Conservation (phyloP, 2,113 vertebrate genomes). For the Brachypodius melanocephalos region DNA sequence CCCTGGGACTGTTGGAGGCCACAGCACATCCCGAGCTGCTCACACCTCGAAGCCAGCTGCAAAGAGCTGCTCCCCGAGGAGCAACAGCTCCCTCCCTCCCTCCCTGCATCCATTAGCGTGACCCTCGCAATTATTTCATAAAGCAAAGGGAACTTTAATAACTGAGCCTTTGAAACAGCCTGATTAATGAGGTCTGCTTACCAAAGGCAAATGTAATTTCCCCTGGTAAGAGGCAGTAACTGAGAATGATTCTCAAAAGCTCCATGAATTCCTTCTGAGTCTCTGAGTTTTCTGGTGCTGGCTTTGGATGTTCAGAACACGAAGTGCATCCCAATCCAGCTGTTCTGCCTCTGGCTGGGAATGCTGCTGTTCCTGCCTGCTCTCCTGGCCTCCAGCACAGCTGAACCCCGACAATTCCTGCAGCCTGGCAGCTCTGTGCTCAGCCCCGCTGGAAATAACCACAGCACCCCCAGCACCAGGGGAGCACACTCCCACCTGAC, state of each 20-base stretch:
- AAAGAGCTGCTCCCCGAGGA: neutral
- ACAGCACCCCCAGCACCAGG: too few relatives aligned
- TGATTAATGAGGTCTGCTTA: constrained; percentile 50
- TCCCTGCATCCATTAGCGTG: neutral
- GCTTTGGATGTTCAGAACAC: neutral
- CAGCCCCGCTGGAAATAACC: too few relatives aligned
- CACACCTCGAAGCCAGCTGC: neutral
- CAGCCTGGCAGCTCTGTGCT: too few relatives aligned
- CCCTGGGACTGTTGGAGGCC: neutral
- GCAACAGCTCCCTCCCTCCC: neutral
- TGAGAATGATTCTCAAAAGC: neutral
- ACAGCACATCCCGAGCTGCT: neutral
- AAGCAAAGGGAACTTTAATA: neutral
- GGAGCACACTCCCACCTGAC: too few relatives aligned
- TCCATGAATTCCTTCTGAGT: neutral
- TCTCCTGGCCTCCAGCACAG: too few relatives aligned
- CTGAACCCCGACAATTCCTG: too few relatives aligned
- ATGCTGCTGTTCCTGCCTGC: too few relatives aligned
- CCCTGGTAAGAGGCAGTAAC: neutral
- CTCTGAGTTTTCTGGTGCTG: neutral
- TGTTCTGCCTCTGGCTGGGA: neutral
- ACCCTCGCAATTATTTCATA: neutral
- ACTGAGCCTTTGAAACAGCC: neutral
- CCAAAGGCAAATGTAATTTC: constrained; percentile 31
- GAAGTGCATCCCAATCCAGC: neutral